A percentile compares a stretch with the other conserved stretches of the same genome.
Evolutionary conservation across 2,113 vertebrate genomes (phyloP).

Genomic region (Abramis brama): DNA sequence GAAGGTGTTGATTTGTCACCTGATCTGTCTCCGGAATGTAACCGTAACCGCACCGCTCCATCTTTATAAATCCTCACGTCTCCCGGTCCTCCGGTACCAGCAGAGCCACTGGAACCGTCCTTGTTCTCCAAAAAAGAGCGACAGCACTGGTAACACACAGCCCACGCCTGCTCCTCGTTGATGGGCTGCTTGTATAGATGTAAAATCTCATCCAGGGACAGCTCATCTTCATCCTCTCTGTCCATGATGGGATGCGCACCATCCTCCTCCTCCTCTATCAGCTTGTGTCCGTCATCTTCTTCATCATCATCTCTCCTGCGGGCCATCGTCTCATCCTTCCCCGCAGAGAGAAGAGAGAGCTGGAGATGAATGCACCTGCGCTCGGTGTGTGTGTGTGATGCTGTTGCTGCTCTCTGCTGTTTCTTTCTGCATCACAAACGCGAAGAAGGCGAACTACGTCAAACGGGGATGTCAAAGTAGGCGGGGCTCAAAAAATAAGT

Average conservation of each 20-base stretch:
- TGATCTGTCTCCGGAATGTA: constrained; percentile 63
- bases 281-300: constrained; percentile 61
- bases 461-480: not conserved
- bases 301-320: constrained; percentile 49
- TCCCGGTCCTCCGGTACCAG: constrained; percentile 71
- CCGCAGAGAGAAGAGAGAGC: constrained; percentile 37
- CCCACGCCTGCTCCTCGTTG: constrained; percentile 98
- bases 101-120: constrained; percentile 49
- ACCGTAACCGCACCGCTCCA: constrained; percentile 77
- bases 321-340: constrained; percentile 76
- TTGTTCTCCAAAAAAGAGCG: constrained; percentile 73
- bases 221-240: constrained; percentile 71
- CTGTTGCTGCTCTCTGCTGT: not conserved
- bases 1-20: constrained; percentile 58
- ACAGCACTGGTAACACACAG: constrained; percentile 95
- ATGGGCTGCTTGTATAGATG: constrained; percentile 91
- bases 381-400: not conserved
- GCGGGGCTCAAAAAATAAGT: not conserved
- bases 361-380: not conserved
- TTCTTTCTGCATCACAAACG: not conserved
- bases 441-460: not conserved
- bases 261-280: constrained; percentile 66
- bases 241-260: constrained; percentile 61
- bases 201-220: constrained; percentile 88
- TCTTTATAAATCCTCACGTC: constrained; percentile 85